phyloP scores from a whole-genome alignment of 2,113 vertebrate species.

The Tiliqua scincoides region DNA sequence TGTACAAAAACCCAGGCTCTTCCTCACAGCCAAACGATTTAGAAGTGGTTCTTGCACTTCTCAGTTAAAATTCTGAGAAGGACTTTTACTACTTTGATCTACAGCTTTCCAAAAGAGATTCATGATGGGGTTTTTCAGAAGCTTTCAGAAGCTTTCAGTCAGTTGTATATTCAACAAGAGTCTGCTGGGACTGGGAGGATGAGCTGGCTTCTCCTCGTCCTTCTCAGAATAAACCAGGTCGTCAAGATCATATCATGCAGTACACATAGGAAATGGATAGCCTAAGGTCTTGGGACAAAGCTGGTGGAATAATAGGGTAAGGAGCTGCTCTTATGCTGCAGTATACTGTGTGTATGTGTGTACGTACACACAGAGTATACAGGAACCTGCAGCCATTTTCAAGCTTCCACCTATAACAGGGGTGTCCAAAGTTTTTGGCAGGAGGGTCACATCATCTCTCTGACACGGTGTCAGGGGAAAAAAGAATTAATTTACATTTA shows the following conservation, averaged over 20 bases:
- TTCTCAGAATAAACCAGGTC: background rate
- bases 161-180: background rate
- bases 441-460: too few species aligned
- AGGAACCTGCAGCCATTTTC: background rate
- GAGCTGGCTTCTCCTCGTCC: background rate
- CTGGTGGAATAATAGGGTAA: background rate
- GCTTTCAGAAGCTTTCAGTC: too few species aligned
- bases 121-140: background rate
- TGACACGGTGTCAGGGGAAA: too few species aligned
- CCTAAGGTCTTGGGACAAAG: background rate
- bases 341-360: too few species aligned
- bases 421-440: too few species aligned
- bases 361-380: too few species aligned
- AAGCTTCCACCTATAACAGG: too few species aligned
- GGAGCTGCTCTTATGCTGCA: too few species aligned
- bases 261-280: background rate
- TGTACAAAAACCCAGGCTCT: too few species aligned
- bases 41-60: too few species aligned
- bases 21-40: too few species aligned
- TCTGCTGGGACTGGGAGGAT: background rate
- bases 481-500: too few species aligned
- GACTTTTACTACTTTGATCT: background rate
- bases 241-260: background rate
- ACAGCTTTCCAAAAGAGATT: background rate
- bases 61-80: background rate